Conservation (phyloP, 2,888 invertebrate genomes). For the Toxonevra muliebris region DNA sequence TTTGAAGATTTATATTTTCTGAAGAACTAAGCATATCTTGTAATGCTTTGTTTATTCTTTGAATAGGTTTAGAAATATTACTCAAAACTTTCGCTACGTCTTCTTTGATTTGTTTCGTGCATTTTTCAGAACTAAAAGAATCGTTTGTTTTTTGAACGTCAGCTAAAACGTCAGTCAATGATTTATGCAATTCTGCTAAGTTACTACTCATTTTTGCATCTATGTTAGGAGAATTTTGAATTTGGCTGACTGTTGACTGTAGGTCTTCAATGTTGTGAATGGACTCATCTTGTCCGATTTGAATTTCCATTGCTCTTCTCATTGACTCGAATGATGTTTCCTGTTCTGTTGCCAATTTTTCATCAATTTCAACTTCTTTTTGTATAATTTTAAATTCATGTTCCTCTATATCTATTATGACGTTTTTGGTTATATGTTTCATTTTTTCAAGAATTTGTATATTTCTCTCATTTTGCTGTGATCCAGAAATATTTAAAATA, state of each 20-base stretch:
- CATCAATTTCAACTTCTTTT: conserved; percentile 56
- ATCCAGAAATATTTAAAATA: conserved; percentile 49
- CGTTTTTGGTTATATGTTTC: conserved; percentile 52
- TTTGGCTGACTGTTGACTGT: conserved; percentile 44
- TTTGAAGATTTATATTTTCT: conserved; percentile 49
- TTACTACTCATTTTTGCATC: conserved; percentile 23
- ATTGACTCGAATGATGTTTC: conserved; percentile 55
- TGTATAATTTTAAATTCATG: conserved; percentile 59
- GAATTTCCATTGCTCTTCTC: conserved; percentile 55
- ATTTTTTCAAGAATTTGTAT: conserved; percentile 54
- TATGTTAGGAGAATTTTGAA: conserved; percentile 32
- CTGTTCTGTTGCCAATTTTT: conserved; percentile 52
- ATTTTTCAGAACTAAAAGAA: conserved; percentile 3
- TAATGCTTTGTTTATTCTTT: conserved; percentile 23
- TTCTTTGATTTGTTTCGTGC: conserved; percentile 21
- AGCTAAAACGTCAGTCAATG: conserved; percentile 19
- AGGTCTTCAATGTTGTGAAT: conserved; percentile 61
- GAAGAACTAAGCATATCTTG: conserved; percentile 18
- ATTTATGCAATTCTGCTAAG: conserved; percentile 21
- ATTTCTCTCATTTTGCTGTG: conserved; percentile 52
- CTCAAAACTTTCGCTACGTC: conserved; percentile 28
- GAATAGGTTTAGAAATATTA: conserved; percentile 22
- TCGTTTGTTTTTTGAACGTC: conserved; percentile 26
- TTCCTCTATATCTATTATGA: conserved; percentile 60
- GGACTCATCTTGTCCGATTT: conserved; percentile 55